A percentile compares a stretch with the other conserved stretches of the same genome.
Evolutionary conservation across 2,797 vertebrate genomes (phyloP).

Genomic region (Anabacerthia variegaticeps): DNA sequence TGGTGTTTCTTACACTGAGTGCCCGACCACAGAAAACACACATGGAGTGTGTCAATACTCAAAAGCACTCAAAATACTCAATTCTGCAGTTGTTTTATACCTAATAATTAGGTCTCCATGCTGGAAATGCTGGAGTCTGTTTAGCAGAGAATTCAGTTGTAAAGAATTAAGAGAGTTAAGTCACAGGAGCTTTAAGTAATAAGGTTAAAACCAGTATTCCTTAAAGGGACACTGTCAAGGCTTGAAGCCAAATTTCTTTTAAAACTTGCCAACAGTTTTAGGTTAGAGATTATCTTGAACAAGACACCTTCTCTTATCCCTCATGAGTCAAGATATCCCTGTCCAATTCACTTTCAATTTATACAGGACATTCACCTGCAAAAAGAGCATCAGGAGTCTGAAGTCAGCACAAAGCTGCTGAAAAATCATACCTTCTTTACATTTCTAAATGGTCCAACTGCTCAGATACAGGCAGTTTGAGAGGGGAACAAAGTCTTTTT

Average conservation of each 20-base stretch:
- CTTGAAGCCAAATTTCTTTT: background rate
- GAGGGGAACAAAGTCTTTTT: background rate
- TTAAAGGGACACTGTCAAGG: constrained; percentile 4
- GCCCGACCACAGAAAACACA: background rate
- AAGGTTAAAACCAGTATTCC: constrained; percentile 53
- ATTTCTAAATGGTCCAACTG: background rate
- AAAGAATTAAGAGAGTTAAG: constrained; percentile 54
- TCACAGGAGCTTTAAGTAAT: constrained; percentile 51
- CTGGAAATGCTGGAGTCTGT: background rate
- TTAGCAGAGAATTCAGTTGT: constrained; percentile 7
- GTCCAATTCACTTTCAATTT: background rate
- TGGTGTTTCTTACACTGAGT: background rate
- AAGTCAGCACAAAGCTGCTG: background rate
- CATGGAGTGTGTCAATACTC: background rate
- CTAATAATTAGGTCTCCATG: background rate
- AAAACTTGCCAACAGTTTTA: background rate
- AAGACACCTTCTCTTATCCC: background rate
- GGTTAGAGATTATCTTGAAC: background rate
- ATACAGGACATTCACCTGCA: fast-evolving
- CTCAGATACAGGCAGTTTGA: background rate
- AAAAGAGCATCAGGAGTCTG: background rate
- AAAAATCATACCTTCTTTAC: background rate
- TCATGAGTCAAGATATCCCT: background rate
- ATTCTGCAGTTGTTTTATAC: background rate
- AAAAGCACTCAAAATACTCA: background rate